These are phyloP conservation scores for Apis florea DNA, from an alignment of 1,140 invertebrate species.

Conservation along the genomic window DNA sequence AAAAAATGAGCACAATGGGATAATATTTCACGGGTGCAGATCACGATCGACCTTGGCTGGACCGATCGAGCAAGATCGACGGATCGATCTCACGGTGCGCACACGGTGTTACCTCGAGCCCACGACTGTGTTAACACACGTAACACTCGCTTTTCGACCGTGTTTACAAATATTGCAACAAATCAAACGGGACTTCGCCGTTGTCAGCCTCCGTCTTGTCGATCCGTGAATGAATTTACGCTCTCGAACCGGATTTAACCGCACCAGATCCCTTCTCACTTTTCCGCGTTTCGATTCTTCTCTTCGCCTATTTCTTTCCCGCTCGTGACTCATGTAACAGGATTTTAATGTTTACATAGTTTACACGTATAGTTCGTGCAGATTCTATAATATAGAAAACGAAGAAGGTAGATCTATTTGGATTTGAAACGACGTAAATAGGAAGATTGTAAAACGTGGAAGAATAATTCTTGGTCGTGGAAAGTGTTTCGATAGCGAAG, in stretches of 20 bases:
- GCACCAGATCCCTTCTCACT: neutral
- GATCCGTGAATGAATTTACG: neutral
- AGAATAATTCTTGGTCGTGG: no score
- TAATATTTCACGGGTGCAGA: slow-evolving; percentile 70
- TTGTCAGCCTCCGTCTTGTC: slow-evolving; percentile 9
- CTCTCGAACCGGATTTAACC: slow-evolving; percentile 28
- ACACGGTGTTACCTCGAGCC: slow-evolving; percentile 24
- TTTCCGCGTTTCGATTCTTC: no score
- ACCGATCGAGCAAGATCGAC: slow-evolving; percentile 55
- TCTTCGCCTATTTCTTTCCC: no score
- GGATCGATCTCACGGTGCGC: slow-evolving; percentile 48
- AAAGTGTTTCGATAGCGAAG: no score
- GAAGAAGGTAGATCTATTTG: no score
- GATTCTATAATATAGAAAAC: no score
- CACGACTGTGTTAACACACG: slow-evolving; percentile 23
- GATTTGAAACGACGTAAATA: no score
- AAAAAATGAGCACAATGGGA: slow-evolving; percentile 64
- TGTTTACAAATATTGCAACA: slow-evolving; percentile 48
- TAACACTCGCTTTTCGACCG: neutral
- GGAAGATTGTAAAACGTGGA: no score
- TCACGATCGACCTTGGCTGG: slow-evolving; percentile 62
- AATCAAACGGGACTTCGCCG: slow-evolving; percentile 19
- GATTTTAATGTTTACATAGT: no score
- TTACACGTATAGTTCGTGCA: no score
- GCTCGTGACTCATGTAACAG: no score